phyloP scores from a whole-genome alignment of 1,140 invertebrate genomes.

The Carposina sasakii region DNA sequence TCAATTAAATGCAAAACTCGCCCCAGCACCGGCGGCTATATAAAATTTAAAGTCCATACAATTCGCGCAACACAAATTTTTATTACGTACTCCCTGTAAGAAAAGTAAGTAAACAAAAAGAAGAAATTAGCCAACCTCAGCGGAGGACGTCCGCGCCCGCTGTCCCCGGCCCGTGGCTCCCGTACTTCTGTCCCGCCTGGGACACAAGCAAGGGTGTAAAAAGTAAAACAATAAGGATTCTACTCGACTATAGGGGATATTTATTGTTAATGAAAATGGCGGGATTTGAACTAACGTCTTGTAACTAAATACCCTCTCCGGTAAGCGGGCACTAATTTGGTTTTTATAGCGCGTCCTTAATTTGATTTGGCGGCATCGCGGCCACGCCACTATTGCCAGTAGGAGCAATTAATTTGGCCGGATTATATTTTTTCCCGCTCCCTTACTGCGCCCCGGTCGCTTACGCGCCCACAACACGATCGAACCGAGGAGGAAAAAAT shows the following conservation, averaged over 20 bases:
- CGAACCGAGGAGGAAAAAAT: conserved; percentile 63
- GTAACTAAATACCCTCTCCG: conserved; percentile 72
- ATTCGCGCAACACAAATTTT: conserved; percentile 72
- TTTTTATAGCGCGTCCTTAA: conserved; percentile 74
- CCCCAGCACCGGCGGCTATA: conserved; percentile 50
- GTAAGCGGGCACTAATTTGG: conserved; percentile 74
- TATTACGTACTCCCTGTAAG: conserved; percentile 63
- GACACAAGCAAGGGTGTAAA: conserved; percentile 72
- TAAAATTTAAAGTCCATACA: conserved; percentile 70
- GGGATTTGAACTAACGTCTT: conserved; percentile 74
- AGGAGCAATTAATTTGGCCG: conserved; percentile 71
- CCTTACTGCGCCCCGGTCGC: conserved; percentile 41
- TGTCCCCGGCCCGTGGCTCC: no score
- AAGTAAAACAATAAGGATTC: conserved; percentile 72
- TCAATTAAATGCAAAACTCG: conserved; percentile 70
- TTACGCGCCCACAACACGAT: conserved; percentile 40
- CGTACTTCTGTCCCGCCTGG: conserved; percentile 48
- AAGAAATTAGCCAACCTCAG: conserved; percentile 61
- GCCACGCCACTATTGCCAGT: conserved; percentile 65
- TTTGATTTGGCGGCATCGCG: conserved; percentile 73
- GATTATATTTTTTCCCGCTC: conserved; percentile 72
- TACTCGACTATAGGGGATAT: conserved; percentile 66
- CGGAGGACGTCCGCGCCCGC: conserved; percentile 45
- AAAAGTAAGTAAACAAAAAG: conserved; percentile 70
- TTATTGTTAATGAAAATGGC: conserved; percentile 75